A percentile compares a stretch with the other conserved stretches of the same genome.
Evolutionary conservation across 2,113 vertebrate species (phyloP).

Genomic region (Leptosomus discolor): DNA sequence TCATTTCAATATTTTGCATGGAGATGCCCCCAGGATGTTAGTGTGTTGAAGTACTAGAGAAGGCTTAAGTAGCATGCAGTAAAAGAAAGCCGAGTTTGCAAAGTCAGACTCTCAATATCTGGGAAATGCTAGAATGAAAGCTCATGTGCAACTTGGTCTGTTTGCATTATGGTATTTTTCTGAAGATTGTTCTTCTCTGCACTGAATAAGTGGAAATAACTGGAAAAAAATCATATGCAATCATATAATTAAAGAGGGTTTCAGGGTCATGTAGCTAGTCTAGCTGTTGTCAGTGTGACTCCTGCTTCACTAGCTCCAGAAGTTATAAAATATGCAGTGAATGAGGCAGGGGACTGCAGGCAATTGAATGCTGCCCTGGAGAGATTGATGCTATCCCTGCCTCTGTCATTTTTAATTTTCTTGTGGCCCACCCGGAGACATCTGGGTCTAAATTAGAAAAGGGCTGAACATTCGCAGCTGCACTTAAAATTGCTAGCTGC

Average conservation of each 20-base stretch:
- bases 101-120: not conserved
- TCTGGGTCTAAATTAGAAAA: conserved; percentile 27
- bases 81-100: not conserved
- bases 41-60: not conserved
- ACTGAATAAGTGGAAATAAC: not conserved
- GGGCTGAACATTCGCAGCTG: conserved; percentile 14
- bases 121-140: not conserved
- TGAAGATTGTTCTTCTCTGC: not conserved
- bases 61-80: not conserved
- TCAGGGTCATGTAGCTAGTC: not conserved
- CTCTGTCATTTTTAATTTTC: conserved; percentile 28
- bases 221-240: not conserved
- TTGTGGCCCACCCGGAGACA: not conserved
- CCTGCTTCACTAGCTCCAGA: not conserved
- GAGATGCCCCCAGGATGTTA: not conserved
- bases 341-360: not conserved
- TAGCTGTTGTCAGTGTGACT: not conserved
- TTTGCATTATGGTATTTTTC: not conserved
- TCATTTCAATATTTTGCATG: not conserved
- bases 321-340: not conserved
- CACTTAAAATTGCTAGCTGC: not conserved
- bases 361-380: not conserved
- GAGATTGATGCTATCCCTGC: not conserved
- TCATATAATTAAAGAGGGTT: not conserved
- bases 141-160: not conserved